A percentile compares a stretch with the other conserved stretches of the same genome.
Evolutionary conservation across 2,888 invertebrate genomes (phyloP).

Genomic region (Mallateleia sp.): DNA sequence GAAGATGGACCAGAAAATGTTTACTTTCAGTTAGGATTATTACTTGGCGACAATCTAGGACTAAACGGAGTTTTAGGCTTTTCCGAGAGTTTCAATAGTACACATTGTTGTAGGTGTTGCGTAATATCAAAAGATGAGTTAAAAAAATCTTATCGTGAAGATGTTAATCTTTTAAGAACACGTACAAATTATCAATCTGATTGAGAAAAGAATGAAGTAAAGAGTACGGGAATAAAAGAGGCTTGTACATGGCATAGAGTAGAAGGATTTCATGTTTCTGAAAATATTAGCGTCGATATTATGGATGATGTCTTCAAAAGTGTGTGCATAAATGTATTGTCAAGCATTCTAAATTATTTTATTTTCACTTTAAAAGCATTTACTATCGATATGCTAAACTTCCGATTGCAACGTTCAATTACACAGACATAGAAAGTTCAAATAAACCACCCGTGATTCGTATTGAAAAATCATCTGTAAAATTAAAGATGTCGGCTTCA

Average conservation of each 20-base stretch:
- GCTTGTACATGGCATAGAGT: constrained; percentile 51
- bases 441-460: constrained; percentile 11
- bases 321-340: constrained; percentile 11
- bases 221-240: constrained; percentile 50
- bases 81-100: constrained; percentile 54
- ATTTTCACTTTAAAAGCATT: background rate
- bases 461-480: background rate
- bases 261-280: constrained; percentile 40
- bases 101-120: constrained; percentile 65
- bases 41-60: constrained; percentile 70
- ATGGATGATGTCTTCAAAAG: constrained; percentile 18
- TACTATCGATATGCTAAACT: constrained; percentile 9
- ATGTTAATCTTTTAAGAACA: constrained; percentile 43
- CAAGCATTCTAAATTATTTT: constrained; percentile 2
- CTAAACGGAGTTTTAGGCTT: constrained; percentile 58
- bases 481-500: constrained; percentile 21
- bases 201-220: constrained; percentile 8
- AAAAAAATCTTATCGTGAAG: too few species aligned
- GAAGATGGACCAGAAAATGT: constrained; percentile 12
- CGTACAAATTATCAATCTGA: constrained; percentile 47
- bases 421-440: background rate
- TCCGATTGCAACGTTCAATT: constrained; percentile 13
- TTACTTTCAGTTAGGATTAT: constrained; percentile 54
- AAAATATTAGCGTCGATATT: background rate
- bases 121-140: constrained; percentile 30